Evolutionary conservation across 2,888 invertebrate species (phyloP), one percentile per base, ranked within the genome.

Genomic region (Octodonta nipae): DNA sequence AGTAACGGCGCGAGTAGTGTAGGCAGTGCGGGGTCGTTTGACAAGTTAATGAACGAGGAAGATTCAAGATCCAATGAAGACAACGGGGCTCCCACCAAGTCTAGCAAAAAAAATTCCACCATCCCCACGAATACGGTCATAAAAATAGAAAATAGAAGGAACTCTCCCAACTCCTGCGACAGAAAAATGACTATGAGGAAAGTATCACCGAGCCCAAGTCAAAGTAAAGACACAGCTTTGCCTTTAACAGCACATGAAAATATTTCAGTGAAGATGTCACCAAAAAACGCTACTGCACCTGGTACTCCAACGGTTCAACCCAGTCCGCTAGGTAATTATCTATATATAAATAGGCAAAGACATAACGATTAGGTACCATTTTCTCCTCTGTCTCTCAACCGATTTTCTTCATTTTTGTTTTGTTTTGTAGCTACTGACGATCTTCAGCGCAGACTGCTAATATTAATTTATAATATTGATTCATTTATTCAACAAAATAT

Each of bases 11-110:
- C 66, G 54, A 55, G 67, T 35, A 53, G 54, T 40, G 47, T 50
- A 16, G 54, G 42, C 49, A 42, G 39, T 46, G 55, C 54, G 44
- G 45, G 66, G 34, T 77, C 78, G 1, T 76, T 79, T 44, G 81
- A 81, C 49, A 81, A 80, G 54, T 66, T 80, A 52, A 76, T 73
- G 12, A 81, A 80, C 58, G 80, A 80, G 37, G 82, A 82, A 55
- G 81, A 80, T 3, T 65, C 78, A 41, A 17, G 30, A 13, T 30
- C 30, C 2, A 77, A 78, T 45, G 78, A 78, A 40, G 71, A 74
- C 1, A 67, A 71, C 41, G 60, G 66, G n/a, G 62, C 71, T 12
- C 66, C 71, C 13, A 60, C 68, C 30, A 70, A 56, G 54, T 66
- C 64, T 54, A 58, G 58, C 41, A 68, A 61, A 54, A 68, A 67